Evolutionary conservation across 2,888 invertebrate species (phyloP), one percentile per base, ranked within the genome.

Genomic region (Meganola albula): DNA sequence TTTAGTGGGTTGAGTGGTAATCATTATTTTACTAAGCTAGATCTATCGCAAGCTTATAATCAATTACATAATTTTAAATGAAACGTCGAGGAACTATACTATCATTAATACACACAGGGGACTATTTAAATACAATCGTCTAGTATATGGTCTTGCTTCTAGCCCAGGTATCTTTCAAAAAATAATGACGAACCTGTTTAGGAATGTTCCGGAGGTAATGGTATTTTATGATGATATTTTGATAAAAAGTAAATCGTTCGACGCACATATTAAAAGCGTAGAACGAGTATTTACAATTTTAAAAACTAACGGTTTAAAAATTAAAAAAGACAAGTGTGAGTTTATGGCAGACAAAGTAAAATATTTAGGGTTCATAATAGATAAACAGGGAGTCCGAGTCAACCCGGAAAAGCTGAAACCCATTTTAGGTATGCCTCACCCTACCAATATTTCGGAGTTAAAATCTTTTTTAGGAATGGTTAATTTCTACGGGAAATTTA

Each of bases 21-120:
- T 9, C 13, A 1, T 10, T 33, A 33, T 18, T 33, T 24, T 23
- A 10, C 10, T 4, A 23, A 23, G 10, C 2, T 23, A 4, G 23
- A 23, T 7, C 10, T 23, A 23, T 23, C 10, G 4, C 10, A 23
- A 10, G 10, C 23, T 3, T 23, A 23, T n/a, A 23, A 23, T n/a
- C 23, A 23, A n/a, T n/a, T n/a, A n/a, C n/a, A 10, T 20, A 3
- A 14, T 34, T 1, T 12, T 50, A 3, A 23, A 24, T n/a, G 20
- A 20, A 20, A n/a, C n/a, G n/a, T 20, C 20, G 2, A 20, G n/a
- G 8, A 7, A 20, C 3, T 20, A 5, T 51, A 48, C 1, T 30
- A 25, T 10, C 4, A 28, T n/a, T 34, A 24, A 9, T 51, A 37
- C 27, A 33, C 42, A 3, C 8, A 3, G 8, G 3, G 20, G 20